A percentile compares a stretch with the other conserved stretches of the same genome.
These are phyloP conservation scores for Malthinus seriepunctatus DNA, from an alignment of 2,888 invertebrate species.

Conservation along the genomic window DNA sequence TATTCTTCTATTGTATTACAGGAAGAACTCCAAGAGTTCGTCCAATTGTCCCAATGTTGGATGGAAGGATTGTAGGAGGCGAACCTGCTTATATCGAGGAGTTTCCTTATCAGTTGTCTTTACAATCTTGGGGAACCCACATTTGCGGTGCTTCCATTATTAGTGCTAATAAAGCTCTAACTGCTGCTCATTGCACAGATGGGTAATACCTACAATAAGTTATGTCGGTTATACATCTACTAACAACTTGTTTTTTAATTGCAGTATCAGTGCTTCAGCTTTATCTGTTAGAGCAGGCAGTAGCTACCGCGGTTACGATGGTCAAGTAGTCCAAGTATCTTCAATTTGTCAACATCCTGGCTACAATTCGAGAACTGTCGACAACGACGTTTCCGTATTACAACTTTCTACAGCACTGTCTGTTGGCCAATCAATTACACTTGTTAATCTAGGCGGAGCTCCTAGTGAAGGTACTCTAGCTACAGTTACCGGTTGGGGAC, in stretches of 20 bases:
- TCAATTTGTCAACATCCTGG: neutral
- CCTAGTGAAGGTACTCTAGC: neutral
- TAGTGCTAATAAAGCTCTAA: conserved; percentile 56
- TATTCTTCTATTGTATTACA: neutral
- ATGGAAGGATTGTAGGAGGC: conserved; percentile 54
- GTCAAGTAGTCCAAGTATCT: too few species aligned
- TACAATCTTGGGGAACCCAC: conserved; percentile 56
- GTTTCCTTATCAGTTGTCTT: conserved; percentile 60
- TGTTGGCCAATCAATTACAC: neutral
- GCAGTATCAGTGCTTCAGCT: too few species aligned
- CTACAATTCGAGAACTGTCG: neutral
- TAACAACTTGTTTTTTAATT: too few species aligned
- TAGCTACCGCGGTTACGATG: too few species aligned
- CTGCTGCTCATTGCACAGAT: too few species aligned
- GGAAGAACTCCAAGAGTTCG: neutral
- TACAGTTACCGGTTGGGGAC: conserved; percentile 23
- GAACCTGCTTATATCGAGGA: conserved; percentile 57
- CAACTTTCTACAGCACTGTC: neutral
- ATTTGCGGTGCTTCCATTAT: conserved; percentile 61
- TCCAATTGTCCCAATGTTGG: conserved; percentile 33
- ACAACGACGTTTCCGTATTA: conserved; percentile 4
- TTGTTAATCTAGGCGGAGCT: neutral
- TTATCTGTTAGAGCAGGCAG: too few species aligned
- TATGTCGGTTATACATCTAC: too few species aligned
- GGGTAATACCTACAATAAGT: too few species aligned